These are phyloP conservation scores for Acanthococcus lagerstroemiae DNA, from an alignment of 2,888 invertebrate genomes.

Conservation along the genomic window DNA sequence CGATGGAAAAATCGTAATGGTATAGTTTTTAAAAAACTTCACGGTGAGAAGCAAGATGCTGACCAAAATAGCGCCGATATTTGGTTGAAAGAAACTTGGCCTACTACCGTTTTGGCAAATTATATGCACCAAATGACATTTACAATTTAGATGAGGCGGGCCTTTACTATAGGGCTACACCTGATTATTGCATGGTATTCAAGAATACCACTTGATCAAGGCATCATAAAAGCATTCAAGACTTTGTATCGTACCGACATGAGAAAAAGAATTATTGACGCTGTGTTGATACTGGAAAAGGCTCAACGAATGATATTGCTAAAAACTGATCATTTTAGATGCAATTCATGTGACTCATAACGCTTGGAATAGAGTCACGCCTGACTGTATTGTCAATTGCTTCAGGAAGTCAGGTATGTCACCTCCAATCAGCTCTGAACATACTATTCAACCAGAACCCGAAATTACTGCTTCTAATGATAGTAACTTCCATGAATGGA, in stretches of 20 bases:
- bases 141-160: too few species aligned
- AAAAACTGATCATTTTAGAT: too few species aligned
- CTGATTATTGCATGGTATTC: too few species aligned
- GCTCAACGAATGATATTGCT: too few species aligned
- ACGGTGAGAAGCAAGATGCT: slow-evolving; percentile 14
- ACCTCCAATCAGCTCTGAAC: too few species aligned
- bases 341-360: background rate
- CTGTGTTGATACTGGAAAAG: too few species aligned
- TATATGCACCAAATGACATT: too few species aligned
- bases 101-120: too few species aligned
- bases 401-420: background rate
- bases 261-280: background rate
- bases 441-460: too few species aligned
- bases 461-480: too few species aligned
- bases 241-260: background rate
- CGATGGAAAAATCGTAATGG: slow-evolving; percentile 23
- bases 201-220: background rate
- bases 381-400: background rate
- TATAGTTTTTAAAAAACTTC: slow-evolving; percentile 22
- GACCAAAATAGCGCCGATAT: slow-evolving; percentile 2
- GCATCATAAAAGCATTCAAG: background rate
- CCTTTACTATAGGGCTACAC: too few species aligned
- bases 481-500: too few species aligned
- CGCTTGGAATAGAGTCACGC: background rate
- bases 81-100: slow-evolving; percentile 17